Evolutionary conservation across 2,113 vertebrate species (phyloP).

Genomic region (Coreoperca whiteheadi): DNA sequence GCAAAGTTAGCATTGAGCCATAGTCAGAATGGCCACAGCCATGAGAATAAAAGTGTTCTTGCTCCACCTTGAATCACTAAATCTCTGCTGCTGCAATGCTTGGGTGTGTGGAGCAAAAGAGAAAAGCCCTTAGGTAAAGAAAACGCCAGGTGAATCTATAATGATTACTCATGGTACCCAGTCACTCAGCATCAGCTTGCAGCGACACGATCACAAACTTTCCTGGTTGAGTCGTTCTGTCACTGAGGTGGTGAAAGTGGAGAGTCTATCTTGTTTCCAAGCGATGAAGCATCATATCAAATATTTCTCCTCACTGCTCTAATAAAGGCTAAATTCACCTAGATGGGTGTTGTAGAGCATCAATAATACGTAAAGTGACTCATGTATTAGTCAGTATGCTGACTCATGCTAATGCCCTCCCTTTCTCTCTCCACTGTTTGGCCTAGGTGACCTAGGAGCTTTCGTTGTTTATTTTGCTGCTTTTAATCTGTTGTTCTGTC

Average conservation of each 20-base stretch:
- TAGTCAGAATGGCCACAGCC: neutral
- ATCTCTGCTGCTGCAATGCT: conserved; percentile 6
- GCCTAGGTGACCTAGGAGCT: neutral
- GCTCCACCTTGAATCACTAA: conserved; percentile 9
- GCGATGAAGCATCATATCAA: conserved; percentile 29
- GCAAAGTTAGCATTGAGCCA: too few relatives aligned
- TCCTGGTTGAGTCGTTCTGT: neutral
- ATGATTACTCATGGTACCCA: conserved; percentile 28
- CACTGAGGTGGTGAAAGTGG: neutral
- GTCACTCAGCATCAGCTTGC: conserved; percentile 36
- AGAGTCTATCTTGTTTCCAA: conserved; percentile 13
- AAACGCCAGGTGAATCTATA: conserved; percentile 7
- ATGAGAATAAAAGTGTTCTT: neutral
- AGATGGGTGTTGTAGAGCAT: conserved; percentile 27
- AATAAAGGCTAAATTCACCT: conserved; percentile 4
- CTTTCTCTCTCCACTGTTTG: neutral
- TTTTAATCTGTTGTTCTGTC: neutral
- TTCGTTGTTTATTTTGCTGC: neutral
- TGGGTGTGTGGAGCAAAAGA: conserved; percentile 9
- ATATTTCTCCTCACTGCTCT: conserved; percentile 21
- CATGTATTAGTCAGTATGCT: conserved; percentile 55
- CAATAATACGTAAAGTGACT: conserved; percentile 33
- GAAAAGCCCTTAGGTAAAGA: neutral
- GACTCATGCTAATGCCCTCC: conserved; percentile 49
- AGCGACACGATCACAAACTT: conserved; percentile 26